These are phyloP conservation scores for Clanis bilineata DNA, from an alignment of 2,888 invertebrate genomes.

Conservation along the genomic window DNA sequence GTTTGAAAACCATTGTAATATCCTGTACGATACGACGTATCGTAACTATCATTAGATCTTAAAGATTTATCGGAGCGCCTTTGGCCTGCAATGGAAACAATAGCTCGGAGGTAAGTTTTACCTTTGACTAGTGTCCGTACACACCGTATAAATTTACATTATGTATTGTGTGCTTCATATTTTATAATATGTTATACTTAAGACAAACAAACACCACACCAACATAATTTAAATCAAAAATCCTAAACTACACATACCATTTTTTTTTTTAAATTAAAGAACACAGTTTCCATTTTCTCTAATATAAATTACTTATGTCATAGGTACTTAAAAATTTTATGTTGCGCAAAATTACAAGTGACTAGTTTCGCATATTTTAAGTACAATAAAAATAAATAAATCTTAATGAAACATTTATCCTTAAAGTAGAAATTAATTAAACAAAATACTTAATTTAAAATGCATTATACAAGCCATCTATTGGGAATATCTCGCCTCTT, in stretches of 20 bases:
- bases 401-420: conserved; percentile 78
- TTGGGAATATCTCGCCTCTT: conserved; percentile 58
- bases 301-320: conserved; percentile 55
- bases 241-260: conserved; percentile 65
- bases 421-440: conserved; percentile 64
- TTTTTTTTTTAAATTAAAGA: conserved; percentile 68
- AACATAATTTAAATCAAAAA: conserved; percentile 77
- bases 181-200: conserved; percentile 49
- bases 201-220: conserved; percentile 79
- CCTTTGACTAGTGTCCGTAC: conserved; percentile 77
- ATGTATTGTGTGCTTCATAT: conserved; percentile 58
- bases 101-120: conserved; percentile 55
- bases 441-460: conserved; percentile 65
- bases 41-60: neutral
- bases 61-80: neutral
- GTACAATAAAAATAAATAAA: conserved; percentile 80
- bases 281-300: conserved; percentile 63
- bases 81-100: neutral
- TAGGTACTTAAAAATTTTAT: conserved; percentile 73
- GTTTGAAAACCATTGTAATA: no score
- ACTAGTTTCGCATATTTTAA: conserved; percentile 82
- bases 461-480: conserved; percentile 69
- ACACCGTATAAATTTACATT: conserved; percentile 45
- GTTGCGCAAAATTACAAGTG: conserved; percentile 82
- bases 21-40: no score